These are phyloP conservation scores for Dolichotis patagonum DNA, from an alignment of 2,113 vertebrate genomes.

Conservation along the genomic window DNA sequence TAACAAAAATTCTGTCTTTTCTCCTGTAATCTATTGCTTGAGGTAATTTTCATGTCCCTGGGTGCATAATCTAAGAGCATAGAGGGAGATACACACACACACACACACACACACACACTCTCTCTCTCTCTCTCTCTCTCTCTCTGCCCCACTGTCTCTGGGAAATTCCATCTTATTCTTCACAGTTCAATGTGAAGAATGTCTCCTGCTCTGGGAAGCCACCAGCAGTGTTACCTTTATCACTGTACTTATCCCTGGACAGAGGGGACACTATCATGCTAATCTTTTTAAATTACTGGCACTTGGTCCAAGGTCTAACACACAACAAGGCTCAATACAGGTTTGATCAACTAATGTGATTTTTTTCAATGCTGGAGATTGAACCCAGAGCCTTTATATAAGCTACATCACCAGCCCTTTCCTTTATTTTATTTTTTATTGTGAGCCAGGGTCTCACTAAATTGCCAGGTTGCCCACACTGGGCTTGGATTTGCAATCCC, in stretches of 20 bases:
- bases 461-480: background rate
- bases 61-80: background rate
- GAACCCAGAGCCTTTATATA: background rate
- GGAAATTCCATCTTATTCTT: background rate
- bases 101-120: too few species aligned
- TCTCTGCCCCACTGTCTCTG: background rate
- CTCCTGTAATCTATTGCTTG: background rate
- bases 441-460: background rate
- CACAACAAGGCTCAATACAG: background rate
- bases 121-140: too few species aligned
- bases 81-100: background rate
- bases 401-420: background rate
- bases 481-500: background rate
- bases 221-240: too few species aligned
- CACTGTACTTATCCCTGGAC: background rate
- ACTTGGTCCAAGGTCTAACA: background rate
- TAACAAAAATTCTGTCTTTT: background rate
- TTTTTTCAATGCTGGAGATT: background rate
- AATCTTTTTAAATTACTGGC: background rate
- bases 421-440: background rate
- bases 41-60: background rate
- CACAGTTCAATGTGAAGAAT: background rate
- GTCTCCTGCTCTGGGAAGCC: background rate
- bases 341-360: background rate
- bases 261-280: background rate